These are phyloP conservation scores for Hippocampus kuda DNA, from an alignment of 2,797 vertebrate genomes.

Conservation along the genomic window DNA sequence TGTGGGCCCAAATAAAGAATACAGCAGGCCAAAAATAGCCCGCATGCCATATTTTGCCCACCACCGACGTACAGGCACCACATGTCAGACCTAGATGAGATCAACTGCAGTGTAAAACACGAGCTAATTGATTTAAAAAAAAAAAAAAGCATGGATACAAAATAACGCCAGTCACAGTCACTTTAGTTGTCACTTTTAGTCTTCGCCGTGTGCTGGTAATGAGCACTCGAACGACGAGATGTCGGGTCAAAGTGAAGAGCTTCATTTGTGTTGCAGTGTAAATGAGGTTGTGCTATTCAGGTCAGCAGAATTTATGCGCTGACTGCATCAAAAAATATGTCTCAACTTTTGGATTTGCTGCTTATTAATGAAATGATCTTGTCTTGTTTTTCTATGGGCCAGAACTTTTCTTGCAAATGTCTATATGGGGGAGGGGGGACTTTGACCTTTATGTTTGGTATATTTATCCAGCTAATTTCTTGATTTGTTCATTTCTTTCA, in stretches of 20 bases:
- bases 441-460: slow-evolving; percentile 59
- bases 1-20: not conserved
- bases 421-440: slow-evolving; percentile 40
- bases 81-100: not conserved
- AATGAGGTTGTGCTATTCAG: slow-evolving; percentile 29
- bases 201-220: slow-evolving; percentile 14
- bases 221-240: slow-evolving; percentile 30
- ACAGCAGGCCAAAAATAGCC: no score
- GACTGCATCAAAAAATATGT: slow-evolving; percentile 20
- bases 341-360: slow-evolving; percentile 29
- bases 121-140: not conserved
- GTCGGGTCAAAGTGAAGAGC: slow-evolving; percentile 25
- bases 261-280: slow-evolving; percentile 30
- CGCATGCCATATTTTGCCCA: not conserved
- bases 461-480: slow-evolving; percentile 62
- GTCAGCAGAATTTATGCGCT: slow-evolving; percentile 30
- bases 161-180: not conserved
- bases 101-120: not conserved
- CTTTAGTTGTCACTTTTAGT: no score
- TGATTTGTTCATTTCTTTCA: slow-evolving; percentile 43
- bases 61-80: not conserved
- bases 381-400: slow-evolving; percentile 50
- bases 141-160: not conserved
- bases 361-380: slow-evolving; percentile 24
- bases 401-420: slow-evolving; percentile 47